Percentiles rank a stretch among this genome's conserved stretches.
These are phyloP conservation scores for Thalassaphorura encarpata DNA, from an alignment of 1,140 invertebrate species.

Conservation along the genomic window DNA sequence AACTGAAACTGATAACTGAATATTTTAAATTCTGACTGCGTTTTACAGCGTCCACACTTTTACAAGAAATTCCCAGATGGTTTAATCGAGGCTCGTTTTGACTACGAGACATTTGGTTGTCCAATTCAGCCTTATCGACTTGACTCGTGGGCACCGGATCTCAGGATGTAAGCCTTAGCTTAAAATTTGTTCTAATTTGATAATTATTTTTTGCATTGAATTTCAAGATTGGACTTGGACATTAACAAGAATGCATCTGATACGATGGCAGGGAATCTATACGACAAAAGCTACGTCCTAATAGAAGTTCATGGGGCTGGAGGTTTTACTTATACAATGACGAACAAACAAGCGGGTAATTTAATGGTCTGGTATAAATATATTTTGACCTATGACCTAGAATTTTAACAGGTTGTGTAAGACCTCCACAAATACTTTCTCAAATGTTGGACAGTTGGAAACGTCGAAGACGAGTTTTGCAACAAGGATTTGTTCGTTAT, in stretches of 20 bases:
- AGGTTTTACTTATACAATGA: constrained; percentile 5
- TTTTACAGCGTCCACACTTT: constrained; percentile 1
- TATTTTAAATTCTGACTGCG: background rate
- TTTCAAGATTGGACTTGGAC: background rate
- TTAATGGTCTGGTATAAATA: no score
- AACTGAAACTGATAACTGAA: no score
- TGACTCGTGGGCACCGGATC: constrained; percentile 14
- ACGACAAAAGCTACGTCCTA: constrained; percentile 11
- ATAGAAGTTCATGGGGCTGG: constrained; percentile 19
- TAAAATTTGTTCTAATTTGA: no score
- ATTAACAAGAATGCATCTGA: constrained; percentile 3
- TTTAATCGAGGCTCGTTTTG: constrained; percentile 7
- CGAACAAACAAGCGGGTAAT: background rate
- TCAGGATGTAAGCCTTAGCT: constrained; percentile 18
- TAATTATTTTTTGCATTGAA: background rate
- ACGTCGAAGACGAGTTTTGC: background rate
- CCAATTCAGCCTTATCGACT: constrained; percentile 22
- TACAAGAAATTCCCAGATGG: no score
- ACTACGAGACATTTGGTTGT: constrained; percentile 21
- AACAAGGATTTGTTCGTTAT: background rate
- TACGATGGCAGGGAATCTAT: background rate
- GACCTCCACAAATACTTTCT: constrained; percentile 2
- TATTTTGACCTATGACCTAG: no score
- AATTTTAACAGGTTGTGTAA: constrained; percentile 3
- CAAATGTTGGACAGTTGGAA: constrained; percentile 10